Evolutionary conservation across 2,113 vertebrate species (phyloP).

Genomic region (Climacteris rufus): DNA sequence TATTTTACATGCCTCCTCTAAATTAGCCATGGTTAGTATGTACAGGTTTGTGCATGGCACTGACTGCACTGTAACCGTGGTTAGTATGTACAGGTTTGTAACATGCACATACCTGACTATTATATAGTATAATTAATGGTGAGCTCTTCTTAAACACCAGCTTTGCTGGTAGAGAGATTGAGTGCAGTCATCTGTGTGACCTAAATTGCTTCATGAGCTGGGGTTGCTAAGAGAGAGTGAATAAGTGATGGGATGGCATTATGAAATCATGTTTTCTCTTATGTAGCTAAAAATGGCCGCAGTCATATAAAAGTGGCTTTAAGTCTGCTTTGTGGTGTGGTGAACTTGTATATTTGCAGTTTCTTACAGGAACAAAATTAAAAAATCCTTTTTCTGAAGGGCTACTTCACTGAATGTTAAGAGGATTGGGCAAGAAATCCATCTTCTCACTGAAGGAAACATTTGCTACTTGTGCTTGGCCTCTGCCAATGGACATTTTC

Average conservation of each 20-base stretch:
- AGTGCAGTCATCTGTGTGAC: not conserved
- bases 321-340: not conserved
- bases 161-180: not conserved
- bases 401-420: not conserved
- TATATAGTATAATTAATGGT: not conserved
- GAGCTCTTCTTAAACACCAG: not conserved
- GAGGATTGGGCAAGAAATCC: not conserved
- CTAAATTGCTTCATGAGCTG: not conserved
- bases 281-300: not conserved
- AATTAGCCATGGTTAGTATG: not conserved
- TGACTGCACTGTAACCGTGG: not conserved
- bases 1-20: not conserved
- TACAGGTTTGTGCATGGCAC: not conserved
- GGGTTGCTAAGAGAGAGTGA: not conserved
- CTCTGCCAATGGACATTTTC: not conserved
- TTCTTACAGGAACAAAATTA: not conserved
- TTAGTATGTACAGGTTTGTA: not conserved
- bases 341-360: not conserved
- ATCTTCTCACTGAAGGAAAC: not conserved
- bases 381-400: not conserved
- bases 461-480: not conserved
- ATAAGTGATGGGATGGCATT: not conserved
- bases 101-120: not conserved
- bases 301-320: not conserved
- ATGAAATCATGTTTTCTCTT: constrained; percentile 22